These are phyloP conservation scores for Lithophane ornitopus DNA, from an alignment of 2,888 invertebrate genomes.

Conservation along the genomic window DNA sequence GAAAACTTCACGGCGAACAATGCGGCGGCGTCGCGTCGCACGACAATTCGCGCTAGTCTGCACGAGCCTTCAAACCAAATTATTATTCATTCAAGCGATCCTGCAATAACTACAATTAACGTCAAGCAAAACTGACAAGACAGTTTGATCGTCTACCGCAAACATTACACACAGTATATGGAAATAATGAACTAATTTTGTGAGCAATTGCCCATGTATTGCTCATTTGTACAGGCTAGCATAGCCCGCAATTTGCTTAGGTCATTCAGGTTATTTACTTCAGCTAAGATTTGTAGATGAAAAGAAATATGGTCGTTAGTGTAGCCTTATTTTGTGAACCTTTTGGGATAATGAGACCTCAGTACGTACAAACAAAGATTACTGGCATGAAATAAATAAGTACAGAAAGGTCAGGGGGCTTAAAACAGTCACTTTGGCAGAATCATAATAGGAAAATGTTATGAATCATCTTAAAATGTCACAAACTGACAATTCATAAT, in stretches of 20 bases:
- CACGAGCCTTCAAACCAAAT: no score
- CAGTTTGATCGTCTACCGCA: neutral
- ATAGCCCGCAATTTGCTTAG: slow-evolving; percentile 30
- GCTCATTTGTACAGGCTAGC: slow-evolving; percentile 37
- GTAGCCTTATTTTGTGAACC: slow-evolving; percentile 19
- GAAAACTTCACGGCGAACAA: no score
- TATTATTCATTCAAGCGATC: neutral
- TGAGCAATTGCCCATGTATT: slow-evolving; percentile 47
- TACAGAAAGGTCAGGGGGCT: slow-evolving; percentile 1
- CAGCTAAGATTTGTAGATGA: slow-evolving; percentile 21
- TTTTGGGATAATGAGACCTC: slow-evolving; percentile 24
- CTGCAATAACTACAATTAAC: neutral
- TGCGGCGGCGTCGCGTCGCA: no score
- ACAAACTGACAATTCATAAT: no score
- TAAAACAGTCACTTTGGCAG: no score
- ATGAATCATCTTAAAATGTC: no score
- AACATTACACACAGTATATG: slow-evolving; percentile 29
- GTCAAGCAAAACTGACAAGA: slow-evolving; percentile 19
- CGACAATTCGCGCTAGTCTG: no score
- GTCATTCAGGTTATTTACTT: slow-evolving; percentile 31
- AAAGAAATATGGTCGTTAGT: slow-evolving; percentile 29
- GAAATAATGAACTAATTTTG: slow-evolving; percentile 59
- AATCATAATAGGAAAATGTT: no score
- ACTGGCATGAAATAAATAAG: neutral
- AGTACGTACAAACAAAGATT: neutral